Conservation (phyloP, 2,113 vertebrate genomes). For the Eolophus roseicapilla region DNA sequence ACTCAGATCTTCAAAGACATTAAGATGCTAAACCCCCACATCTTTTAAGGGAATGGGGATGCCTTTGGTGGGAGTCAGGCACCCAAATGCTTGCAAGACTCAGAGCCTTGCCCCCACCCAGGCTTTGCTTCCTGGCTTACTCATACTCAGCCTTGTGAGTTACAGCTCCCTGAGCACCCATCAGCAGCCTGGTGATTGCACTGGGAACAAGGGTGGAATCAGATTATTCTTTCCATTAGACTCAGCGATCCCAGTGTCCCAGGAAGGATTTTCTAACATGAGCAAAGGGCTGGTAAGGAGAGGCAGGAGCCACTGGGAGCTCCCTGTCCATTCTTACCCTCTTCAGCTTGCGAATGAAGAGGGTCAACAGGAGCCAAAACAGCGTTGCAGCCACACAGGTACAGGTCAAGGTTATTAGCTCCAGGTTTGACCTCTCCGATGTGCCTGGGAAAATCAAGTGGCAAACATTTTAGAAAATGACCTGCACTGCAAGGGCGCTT, state of each 20-base stretch:
- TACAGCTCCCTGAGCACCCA: not conserved
- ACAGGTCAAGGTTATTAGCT: conserved; percentile 87
- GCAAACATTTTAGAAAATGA: not conserved
- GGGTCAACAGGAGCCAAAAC: conserved; percentile 91
- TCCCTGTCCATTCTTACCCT: conserved; percentile 69
- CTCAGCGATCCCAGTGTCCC: not conserved
- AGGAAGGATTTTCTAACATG: not conserved
- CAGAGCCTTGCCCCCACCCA: not conserved
- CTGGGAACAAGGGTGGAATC: not conserved
- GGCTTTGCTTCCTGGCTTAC: not conserved
- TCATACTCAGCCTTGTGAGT: not conserved
- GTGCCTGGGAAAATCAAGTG: conserved; percentile 74
- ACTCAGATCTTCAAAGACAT: conserved; percentile 13
- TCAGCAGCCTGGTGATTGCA: not conserved
- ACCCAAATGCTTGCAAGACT: not conserved
- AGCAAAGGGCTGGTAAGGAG: not conserved
- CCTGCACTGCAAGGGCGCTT: not conserved
- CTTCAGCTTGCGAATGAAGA: conserved; percentile 91
- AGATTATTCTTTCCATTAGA: not conserved
- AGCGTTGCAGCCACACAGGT: conserved; percentile 89
- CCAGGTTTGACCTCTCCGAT: conserved; percentile 82
- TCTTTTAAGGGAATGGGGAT: not conserved
- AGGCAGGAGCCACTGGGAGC: not conserved
- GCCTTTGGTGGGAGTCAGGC: not conserved
- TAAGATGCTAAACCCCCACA: not conserved